Percentiles rank a stretch among this genome's conserved stretches.
Conservation (phyloP, 2,797 vertebrate genomes). For the Chloroceryle inda region DNA sequence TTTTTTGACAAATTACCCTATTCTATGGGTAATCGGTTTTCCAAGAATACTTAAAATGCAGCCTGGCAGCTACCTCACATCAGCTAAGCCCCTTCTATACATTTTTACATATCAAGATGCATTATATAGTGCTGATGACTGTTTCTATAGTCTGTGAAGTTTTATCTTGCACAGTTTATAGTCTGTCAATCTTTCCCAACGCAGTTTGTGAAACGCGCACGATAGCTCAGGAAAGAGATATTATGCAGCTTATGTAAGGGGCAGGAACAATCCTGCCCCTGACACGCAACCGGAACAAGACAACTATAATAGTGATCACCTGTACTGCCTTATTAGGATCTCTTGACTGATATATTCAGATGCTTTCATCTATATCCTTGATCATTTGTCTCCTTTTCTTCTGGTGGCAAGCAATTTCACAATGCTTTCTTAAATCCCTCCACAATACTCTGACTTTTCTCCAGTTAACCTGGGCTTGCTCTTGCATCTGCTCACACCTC, state of each 20-base stretch:
- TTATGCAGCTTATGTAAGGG: background rate
- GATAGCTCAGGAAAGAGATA: background rate
- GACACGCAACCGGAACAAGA: background rate
- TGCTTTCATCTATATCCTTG: background rate
- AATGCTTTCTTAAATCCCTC: background rate
- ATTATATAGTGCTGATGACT: background rate
- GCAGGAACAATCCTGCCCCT: background rate
- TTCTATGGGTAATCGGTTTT: background rate
- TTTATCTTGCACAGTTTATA: background rate
- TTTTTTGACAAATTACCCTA: background rate
- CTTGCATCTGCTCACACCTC: background rate
- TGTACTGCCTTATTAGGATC: background rate
- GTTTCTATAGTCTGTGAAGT: background rate
- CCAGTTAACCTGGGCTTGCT: background rate
- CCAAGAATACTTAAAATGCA: background rate
- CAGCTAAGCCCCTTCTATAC: background rate
- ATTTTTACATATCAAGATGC: background rate
- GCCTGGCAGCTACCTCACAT: background rate
- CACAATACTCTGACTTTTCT: background rate
- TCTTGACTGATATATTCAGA: background rate
- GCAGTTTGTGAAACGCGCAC: background rate
- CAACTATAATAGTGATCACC: background rate
- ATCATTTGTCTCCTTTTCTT: background rate
- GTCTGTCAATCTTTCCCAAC: background rate
- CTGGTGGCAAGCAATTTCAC: background rate